Base-by-base conservation (phyloP, 2,113 vertebrate genomes). In the Alethe castanea region DNA sequence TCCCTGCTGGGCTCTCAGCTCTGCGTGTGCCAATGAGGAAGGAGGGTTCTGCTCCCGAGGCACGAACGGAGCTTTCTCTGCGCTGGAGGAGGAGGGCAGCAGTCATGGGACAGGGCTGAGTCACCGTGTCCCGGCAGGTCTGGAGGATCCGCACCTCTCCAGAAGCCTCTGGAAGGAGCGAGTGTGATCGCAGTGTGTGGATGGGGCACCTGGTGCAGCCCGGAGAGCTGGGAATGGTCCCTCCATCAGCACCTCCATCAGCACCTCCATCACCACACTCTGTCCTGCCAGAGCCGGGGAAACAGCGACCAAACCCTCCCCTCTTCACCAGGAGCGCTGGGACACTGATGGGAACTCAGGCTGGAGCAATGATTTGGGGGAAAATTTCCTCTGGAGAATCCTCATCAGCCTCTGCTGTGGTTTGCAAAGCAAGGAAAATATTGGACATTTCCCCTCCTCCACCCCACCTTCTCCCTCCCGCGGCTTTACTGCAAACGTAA, bases 41-140 rank as follows among this genome's bases (percentile, higher is more conserved):
- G 83, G 42, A 83, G 25, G 16, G 70, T 25, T 40, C 35, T 65
- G 72, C 60, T 31, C 54, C 3, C 1, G 53, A 24, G 73, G 65
- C 26, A 5, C 0, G 2, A 64, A 3, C 10, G 10, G 40, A 0
- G 28, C 54, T 90, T 80, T 62, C 11, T 2, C 56, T 13, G 67
- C 65, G 57, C 83, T 86, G 36, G 53, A 5, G 74, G 60, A 72
- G 91, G 88, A 74, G 44, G 36, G 56, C 61, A 81, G 23, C 0
- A 2, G 11, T 96, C 97, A 95, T 9, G 35, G 53, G 96, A 91
- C 74, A 0, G 0, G 52, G 89, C 61, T 97, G 97, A 97, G 92
- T 97, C 96, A 97, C 85, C 79, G 14, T 92, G 85, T 89, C 24
- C 59, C 0, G 5, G 6, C 0, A 1, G 0, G 1, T 12, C 73